Percentiles rank a stretch among this genome's conserved stretches.
phyloP scores from a whole-genome alignment of 2,113 vertebrate genomes.

The Ovibos moschatus region DNA sequence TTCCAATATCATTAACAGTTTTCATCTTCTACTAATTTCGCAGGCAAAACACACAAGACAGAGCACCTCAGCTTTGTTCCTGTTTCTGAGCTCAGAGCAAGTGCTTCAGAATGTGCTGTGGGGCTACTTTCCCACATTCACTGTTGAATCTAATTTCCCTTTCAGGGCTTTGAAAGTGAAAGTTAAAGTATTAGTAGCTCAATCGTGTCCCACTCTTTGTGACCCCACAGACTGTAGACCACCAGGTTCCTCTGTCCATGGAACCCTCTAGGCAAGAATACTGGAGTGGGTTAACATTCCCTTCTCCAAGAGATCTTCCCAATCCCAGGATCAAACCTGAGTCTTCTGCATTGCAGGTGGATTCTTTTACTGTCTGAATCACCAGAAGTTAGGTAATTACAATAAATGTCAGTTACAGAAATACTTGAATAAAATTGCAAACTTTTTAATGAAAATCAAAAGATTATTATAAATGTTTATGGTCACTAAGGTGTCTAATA shows the following conservation, averaged over 20 bases:
- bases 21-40: neutral
- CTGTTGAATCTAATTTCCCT: neutral
- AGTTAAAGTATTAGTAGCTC: neutral
- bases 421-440: conserved; percentile 1
- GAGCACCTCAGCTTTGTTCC: neutral
- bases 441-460: neutral
- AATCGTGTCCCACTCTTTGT: neutral
- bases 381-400: neutral
- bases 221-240: neutral
- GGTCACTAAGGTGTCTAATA: neutral
- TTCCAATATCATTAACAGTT: neutral
- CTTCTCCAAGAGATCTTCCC: neutral
- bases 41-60: neutral
- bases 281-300: neutral
- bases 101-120: neutral
- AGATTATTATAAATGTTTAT: neutral
- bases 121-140: neutral
- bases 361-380: neutral
- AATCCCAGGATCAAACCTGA: neutral
- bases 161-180: neutral
- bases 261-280: neutral
- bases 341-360: neutral
- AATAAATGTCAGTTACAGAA: neutral
- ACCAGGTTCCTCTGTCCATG: neutral
- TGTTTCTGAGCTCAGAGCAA: neutral